Evolutionary conservation across 53 echinoderm and acorn worm genomes (phyloP), one percentile per base, ranked within the genome.

Genomic region (Hippasteria phrygiana): DNA sequence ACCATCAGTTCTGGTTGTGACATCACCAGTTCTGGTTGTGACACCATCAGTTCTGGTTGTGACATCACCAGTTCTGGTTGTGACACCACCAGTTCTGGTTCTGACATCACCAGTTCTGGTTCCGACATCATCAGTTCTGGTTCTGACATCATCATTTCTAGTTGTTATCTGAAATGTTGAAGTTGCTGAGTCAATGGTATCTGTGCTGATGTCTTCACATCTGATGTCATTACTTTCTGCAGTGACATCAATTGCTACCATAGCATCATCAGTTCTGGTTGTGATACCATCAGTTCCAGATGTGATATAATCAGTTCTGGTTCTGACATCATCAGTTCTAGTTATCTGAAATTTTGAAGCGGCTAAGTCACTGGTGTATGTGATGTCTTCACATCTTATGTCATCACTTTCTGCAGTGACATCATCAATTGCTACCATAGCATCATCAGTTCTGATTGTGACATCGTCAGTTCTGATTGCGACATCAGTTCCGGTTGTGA

Each of bases 11-110:
- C 70, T 17, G 6, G 70, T 33, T 2, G 70, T 38, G 70, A 67
- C 69, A 67, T 36, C 69, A 67, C 11, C 69, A 67, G 35, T 67
- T 67, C 69, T 67, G n/a, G n/a, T n/a, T n/a, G 29, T 81, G 81
- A 43, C 81, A 79, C n/a, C 45, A 74, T 74, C 74, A 45, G 42
- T 43, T 43, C 74, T 26, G 1, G 74, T 42, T 5, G 43, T 74
- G 74, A 71, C 39, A 71, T 39, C 71, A 71, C 36, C 71, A 18
- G 73, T 43, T 43, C 43, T 73, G 16, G 43, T 18, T 17, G 75
- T 31, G 75, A 75, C 88, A 78, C 64, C 42, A 38, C 40, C 77
- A 43, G 18, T 66, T 64, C 64, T 62, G 62, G 42, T 41, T 3
- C 43, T 62, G 81, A 81, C 63, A 81, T 63, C 63, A n/a, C n/a